phyloP scores from a whole-genome alignment of 2,113 vertebrate genomes.

The Lycocorax pyrrhopterus region DNA sequence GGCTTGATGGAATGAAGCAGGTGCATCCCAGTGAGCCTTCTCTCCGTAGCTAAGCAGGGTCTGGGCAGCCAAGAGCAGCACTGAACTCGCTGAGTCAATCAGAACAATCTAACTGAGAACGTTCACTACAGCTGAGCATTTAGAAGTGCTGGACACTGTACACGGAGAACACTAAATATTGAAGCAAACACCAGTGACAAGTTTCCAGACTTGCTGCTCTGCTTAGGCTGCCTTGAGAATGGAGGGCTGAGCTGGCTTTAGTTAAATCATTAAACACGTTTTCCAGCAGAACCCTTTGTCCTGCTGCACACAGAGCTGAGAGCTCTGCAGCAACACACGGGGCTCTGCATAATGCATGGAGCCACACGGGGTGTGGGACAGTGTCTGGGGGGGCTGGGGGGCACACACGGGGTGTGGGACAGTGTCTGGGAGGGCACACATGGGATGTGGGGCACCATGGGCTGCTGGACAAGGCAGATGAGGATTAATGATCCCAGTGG shows the following conservation, averaged over 20 bases:
- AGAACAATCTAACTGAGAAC: not conserved
- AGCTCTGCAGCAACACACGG: not conserved
- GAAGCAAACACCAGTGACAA: not conserved
- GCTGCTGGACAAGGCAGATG: not conserved
- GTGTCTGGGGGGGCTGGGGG: not conserved
- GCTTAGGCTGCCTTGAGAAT: not conserved
- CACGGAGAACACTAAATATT: not conserved
- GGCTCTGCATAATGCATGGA: not conserved
- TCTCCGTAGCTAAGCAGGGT: not conserved
- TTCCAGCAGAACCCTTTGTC: not conserved
- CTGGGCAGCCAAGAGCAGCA: not conserved
- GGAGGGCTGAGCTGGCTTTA: not conserved
- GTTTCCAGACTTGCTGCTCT: not conserved
- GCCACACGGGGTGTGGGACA: not conserved
- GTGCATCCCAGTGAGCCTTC: not conserved
- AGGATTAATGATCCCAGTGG: rapidly evolving
- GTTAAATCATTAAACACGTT: not conserved
- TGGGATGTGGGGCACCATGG: not conserved
- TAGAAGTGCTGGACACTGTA: rapidly evolving
- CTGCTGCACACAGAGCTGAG: not conserved
- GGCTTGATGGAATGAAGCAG: not conserved
- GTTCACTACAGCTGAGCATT: not conserved
- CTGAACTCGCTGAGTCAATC: not conserved
- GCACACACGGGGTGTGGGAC: not conserved
- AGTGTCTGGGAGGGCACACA: not conserved